Percentiles rank a stretch among this genome's conserved stretches.
These are phyloP conservation scores for Drosophila eugracilis DNA, from an alignment of 1,140 invertebrate species.

Conservation along the genomic window DNA sequence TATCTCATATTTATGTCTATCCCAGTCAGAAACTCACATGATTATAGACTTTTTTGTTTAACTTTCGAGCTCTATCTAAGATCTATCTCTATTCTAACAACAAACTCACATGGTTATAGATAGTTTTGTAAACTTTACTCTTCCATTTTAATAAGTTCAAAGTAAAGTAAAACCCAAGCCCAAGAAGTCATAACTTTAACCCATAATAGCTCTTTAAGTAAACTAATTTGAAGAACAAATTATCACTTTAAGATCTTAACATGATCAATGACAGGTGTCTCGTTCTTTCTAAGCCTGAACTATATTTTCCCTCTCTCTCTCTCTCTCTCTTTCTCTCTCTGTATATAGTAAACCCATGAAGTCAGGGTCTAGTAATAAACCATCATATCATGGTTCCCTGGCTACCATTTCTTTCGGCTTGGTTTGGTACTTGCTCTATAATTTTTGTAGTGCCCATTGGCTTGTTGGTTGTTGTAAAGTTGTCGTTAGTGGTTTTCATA, in stretches of 20 bases:
- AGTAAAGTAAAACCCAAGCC: too few relatives aligned
- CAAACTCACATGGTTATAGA: too few relatives aligned
- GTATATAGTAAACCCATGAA: too few relatives aligned
- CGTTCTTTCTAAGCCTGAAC: not conserved
- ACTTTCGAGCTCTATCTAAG: too few relatives aligned
- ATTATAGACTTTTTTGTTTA: too few relatives aligned
- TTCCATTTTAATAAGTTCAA: too few relatives aligned
- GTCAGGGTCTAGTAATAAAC: slow-evolving; percentile 7
- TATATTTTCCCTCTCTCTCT: not conserved
- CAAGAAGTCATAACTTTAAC: too few relatives aligned
- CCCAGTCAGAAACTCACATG: too few relatives aligned
- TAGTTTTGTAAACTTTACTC: not conserved
- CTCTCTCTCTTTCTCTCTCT: too few relatives aligned
- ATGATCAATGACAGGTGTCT: slow-evolving; percentile 14
- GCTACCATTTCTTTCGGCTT: slow-evolving; percentile 16
- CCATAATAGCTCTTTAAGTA: not conserved
- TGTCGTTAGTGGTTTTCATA: slow-evolving; percentile 33
- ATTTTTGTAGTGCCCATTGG: slow-evolving; percentile 22
- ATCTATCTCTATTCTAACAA: too few relatives aligned
- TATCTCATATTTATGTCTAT: too few relatives aligned
- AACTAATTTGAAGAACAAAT: not conserved
- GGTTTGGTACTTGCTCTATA: not conserved
- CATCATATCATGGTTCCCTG: slow-evolving; percentile 18
- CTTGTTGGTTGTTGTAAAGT: slow-evolving; percentile 1
- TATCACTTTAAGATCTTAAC: slow-evolving; percentile 6